phyloP scores from a whole-genome alignment of 2,888 invertebrate genomes.

The Euphydryas editha region DNA sequence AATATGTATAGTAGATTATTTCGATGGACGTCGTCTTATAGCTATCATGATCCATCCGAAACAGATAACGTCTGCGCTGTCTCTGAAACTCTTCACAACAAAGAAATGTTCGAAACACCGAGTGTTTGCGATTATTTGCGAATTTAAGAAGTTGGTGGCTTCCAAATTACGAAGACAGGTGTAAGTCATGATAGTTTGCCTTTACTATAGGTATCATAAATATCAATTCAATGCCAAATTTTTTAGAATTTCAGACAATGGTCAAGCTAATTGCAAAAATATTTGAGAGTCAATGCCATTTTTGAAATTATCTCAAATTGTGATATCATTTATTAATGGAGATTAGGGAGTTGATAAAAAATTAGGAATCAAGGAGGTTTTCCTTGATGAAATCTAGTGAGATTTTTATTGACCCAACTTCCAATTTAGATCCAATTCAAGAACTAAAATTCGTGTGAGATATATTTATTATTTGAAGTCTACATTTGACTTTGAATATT shows the following conservation, averaged over 20 bases:
- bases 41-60: conserved; percentile 50
- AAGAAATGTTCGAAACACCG: conserved; percentile 42
- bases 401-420: no score
- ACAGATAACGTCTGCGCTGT: conserved; percentile 60
- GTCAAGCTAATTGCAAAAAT: no score
- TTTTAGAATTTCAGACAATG: background rate
- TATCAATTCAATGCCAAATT: conserved; percentile 22
- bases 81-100: conserved; percentile 62
- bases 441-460: no score
- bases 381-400: no score
- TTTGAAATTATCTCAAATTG: no score
- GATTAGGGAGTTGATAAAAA: no score
- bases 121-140: conserved; percentile 53
- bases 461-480: no score
- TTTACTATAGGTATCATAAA: background rate
- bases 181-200: conserved; percentile 36
- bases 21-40: conserved; percentile 60
- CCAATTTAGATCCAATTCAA: no score
- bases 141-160: conserved; percentile 68
- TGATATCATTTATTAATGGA: no score
- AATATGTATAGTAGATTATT: conserved; percentile 58
- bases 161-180: conserved; percentile 49
- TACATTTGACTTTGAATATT: no score
- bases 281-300: no score
- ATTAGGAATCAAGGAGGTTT: no score